Base-by-base conservation (phyloP, 64 coral and sea anemone genomes). In the Trachythela sp. region DNA sequence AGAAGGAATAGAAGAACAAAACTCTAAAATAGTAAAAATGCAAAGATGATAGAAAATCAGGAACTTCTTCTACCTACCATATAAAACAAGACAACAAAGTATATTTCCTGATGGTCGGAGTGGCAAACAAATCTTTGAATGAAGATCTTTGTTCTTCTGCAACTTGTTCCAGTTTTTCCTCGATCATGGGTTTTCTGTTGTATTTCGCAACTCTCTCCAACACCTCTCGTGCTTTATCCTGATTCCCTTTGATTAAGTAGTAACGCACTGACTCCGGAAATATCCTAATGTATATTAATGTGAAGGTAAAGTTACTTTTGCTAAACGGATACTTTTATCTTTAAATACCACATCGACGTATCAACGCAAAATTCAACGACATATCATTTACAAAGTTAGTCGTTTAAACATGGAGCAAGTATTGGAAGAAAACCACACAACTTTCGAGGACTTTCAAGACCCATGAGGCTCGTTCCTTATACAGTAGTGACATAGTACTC, bases 241-340 rank as follows among this genome's bases (percentile, higher is more conserved):
- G 48, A 24, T 51, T 76, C 14, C 83, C 77, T 32, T 94, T 92
- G 13, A 92, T 94, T 15, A 92, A 30, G n/a, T 92, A 42, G 90
- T 91, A 97, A 36, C 95, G 95, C 4, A 90, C 91, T 80, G 95
- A 97, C 70, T 97, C 95, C 10, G 95, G 95, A 86, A 94, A 87
- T 36, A 85, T 38, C 48, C 95, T 45, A 45, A 45, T 45, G 42
- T 45, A 11, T 45, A 45, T 45, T 45, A 11, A 45, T 45, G n/a
- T n/a, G n/a, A n/a, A n/a, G n/a, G n/a, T 68, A 68, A 68, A 22
- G 30, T 31, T 14, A 68, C 3, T 14, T n/a, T n/a, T 3, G 15
- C 5, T n/a, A 22, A 6, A 31, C 7, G 30, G 30, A 68, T 68
- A n/a, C 3, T 68, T 68, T 22, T 6, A 68, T 6, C 30, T 3